Conservation (phyloP, 1,140 invertebrate species). For the Conopomorpha cramerella region DNA sequence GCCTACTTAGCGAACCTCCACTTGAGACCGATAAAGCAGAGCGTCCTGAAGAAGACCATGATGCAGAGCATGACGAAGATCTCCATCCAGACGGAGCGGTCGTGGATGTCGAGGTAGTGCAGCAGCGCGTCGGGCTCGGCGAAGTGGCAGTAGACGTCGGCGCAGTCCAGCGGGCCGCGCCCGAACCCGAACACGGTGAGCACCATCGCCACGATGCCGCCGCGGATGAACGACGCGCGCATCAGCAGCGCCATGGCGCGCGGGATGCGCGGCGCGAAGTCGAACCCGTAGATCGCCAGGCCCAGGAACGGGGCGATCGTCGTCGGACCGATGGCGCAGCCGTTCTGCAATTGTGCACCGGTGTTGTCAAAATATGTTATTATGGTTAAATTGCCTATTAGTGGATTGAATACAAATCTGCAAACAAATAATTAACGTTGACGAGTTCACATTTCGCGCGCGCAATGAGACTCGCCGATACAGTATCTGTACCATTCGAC, state of each 20-base stretch:
- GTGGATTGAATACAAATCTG: too few species aligned
- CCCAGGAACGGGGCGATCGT: slow-evolving; percentile 67
- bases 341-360: slow-evolving; percentile 59
- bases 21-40: slow-evolving; percentile 60
- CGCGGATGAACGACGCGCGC: slow-evolving; percentile 67
- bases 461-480: too few species aligned
- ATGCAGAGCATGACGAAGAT: slow-evolving; percentile 52
- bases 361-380: not conserved
- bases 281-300: slow-evolving; percentile 68
- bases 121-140: slow-evolving; percentile 63
- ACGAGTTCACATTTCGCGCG: too few species aligned
- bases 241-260: slow-evolving; percentile 63
- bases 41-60: slow-evolving; percentile 56
- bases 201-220: slow-evolving; percentile 64
- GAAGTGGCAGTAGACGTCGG: slow-evolving; percentile 66
- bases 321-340: slow-evolving; percentile 66
- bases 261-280: slow-evolving; percentile 66
- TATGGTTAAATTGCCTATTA: too few species aligned
- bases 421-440: too few species aligned
- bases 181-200: slow-evolving; percentile 66
- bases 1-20: slow-evolving; percentile 61
- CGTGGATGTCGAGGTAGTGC: slow-evolving; percentile 60
- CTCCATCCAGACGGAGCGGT: slow-evolving; percentile 59
- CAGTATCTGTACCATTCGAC: too few species aligned
- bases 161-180: slow-evolving; percentile 60